phyloP scores from a whole-genome alignment of 2,113 vertebrate genomes.

The Grammomys surdaster region DNA sequence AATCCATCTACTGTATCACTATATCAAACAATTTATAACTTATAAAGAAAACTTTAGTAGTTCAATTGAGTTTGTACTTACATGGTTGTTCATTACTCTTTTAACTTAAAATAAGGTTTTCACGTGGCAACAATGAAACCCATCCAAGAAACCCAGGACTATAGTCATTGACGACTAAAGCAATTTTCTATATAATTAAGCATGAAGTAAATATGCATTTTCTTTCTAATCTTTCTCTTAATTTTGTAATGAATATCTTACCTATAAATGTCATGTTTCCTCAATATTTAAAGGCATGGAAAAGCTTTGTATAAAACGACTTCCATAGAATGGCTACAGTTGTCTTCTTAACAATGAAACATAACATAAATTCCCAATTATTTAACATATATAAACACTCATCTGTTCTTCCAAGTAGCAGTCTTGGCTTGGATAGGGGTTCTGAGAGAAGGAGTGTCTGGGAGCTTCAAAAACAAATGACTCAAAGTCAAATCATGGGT shows the following conservation, averaged over 20 bases:
- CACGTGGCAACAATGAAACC: neutral
- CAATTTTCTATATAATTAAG: neutral
- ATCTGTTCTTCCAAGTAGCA: no score
- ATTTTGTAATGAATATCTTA: neutral
- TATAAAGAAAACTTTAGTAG: neutral
- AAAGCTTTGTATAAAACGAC: neutral
- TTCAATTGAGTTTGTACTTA: constrained; percentile 23
- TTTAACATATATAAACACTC: neutral
- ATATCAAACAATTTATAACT: constrained; percentile 27
- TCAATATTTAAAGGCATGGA: neutral
- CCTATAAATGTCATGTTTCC: neutral
- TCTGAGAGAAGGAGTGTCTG: no score
- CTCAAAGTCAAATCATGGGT: no score
- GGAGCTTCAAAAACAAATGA: no score
- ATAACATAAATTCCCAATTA: neutral
- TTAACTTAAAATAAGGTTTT: constrained; percentile 44
- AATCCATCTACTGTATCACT: neutral
- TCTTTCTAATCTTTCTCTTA: neutral
- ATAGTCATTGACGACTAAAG: neutral
- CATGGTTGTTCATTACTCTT: neutral
- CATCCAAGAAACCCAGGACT: neutral
- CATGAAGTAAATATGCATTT: neutral
- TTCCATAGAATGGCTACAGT: neutral
- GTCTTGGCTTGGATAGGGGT: no score
- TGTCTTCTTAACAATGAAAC: constrained; percentile 30